These are phyloP conservation scores for Prochilodus magdalenae DNA, from an alignment of 2,113 vertebrate genomes.

Conservation along the genomic window DNA sequence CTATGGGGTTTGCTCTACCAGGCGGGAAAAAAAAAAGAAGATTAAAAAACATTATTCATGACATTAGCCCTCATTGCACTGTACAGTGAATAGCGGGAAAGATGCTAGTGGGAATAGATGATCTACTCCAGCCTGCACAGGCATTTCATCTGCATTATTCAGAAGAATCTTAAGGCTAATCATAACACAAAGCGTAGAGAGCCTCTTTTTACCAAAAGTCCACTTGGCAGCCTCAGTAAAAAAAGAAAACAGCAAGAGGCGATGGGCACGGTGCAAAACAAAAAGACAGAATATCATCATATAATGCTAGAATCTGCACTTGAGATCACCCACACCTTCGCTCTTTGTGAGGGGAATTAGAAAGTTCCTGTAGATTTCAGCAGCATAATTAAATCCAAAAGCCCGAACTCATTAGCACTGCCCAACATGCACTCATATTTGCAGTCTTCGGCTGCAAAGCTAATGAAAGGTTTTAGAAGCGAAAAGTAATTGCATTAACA, in stretches of 20 bases:
- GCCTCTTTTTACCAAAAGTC: conserved; percentile 54
- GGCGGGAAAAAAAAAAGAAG: conserved; percentile 41
- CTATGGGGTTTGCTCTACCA: conserved; percentile 68
- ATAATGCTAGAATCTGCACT: not conserved
- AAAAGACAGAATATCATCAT: not conserved
- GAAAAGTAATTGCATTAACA: conserved; percentile 51
- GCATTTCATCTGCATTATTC: conserved; percentile 59
- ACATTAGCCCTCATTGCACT: conserved; percentile 51
- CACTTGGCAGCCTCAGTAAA: not conserved
- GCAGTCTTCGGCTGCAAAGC: conserved; percentile 28
- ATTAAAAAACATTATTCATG: conserved; percentile 68
- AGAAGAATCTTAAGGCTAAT: conserved; percentile 59
- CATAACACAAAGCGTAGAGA: conserved; percentile 43
- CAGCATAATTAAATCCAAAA: conserved; percentile 41
- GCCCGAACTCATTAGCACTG: conserved; percentile 35
- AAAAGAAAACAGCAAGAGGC: not conserved
- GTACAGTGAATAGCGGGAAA: conserved; percentile 44
- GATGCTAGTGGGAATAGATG: conserved; percentile 14
- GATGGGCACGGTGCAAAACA: not conserved
- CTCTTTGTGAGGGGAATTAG: conserved; percentile 19
- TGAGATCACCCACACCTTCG: conserved; percentile 26
- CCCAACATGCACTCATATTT: conserved; percentile 33
- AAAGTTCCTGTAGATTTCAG: conserved; percentile 18
- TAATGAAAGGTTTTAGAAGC: conserved; percentile 58
- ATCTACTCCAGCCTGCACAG: conserved; percentile 28